Percentiles rank a stretch among this genome's conserved stretches.
These are phyloP conservation scores for Onthophagus taurus DNA, from an alignment of 1,140 invertebrate genomes.

Conservation along the genomic window DNA sequence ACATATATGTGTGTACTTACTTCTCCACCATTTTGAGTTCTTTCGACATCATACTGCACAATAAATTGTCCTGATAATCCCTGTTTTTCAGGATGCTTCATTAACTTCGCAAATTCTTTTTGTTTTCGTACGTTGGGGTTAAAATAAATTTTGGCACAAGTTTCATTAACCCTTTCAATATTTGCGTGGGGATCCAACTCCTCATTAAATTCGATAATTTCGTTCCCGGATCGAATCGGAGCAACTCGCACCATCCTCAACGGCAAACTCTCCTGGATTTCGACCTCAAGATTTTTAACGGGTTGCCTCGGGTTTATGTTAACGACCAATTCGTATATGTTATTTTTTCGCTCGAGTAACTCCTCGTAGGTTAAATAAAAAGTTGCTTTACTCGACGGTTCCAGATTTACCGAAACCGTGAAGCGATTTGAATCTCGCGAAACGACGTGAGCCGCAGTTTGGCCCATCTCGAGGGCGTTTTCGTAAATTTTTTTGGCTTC, in stretches of 20 bases:
- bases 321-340: slow-evolving; percentile 50
- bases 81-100: slow-evolving; percentile 31
- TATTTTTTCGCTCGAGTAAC: slow-evolving; percentile 45
- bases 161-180: slow-evolving; percentile 21
- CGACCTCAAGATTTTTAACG: slow-evolving; percentile 47
- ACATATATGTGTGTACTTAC: too few relatives aligned
- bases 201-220: slow-evolving; percentile 22
- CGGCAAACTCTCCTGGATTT: slow-evolving; percentile 47
- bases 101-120: slow-evolving; percentile 28
- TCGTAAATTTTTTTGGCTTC: slow-evolving; percentile 53
- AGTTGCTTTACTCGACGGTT: slow-evolving; percentile 44
- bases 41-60: slow-evolving; percentile 53
- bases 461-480: slow-evolving; percentile 48
- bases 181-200: slow-evolving; percentile 26
- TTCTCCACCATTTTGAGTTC: slow-evolving; percentile 42
- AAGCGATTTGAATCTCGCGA: slow-evolving; percentile 55
- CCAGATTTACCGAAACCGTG: slow-evolving; percentile 51
- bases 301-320: slow-evolving; percentile 49
- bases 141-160: slow-evolving; percentile 31
- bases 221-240: slow-evolving; percentile 47
- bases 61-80: slow-evolving; percentile 52
- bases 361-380: slow-evolving; percentile 61
- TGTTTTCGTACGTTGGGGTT: slow-evolving; percentile 42
- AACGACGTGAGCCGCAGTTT: slow-evolving; percentile 49
- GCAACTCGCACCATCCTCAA: slow-evolving; percentile 47